A percentile compares a stretch with the other conserved stretches of the same genome.
Evolutionary conservation across 2,888 invertebrate species (phyloP).

Genomic region (Rugalucina vietnamica): DNA sequence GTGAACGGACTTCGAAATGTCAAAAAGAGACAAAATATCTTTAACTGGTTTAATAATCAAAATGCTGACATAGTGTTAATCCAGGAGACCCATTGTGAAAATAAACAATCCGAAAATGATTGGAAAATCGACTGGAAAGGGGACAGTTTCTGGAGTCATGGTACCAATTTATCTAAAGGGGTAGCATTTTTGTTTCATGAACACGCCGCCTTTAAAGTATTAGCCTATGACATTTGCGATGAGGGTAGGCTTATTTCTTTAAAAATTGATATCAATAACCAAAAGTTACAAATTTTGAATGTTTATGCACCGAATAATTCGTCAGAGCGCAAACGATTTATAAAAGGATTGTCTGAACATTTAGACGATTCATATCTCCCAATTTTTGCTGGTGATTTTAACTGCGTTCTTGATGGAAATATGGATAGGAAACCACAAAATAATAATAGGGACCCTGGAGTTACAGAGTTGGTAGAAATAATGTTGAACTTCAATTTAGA

Average conservation of each 20-base stretch:
- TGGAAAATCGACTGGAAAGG: neutral
- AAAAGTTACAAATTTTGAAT: neutral
- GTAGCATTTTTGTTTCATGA: neutral
- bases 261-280: neutral
- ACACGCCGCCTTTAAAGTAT: too few relatives aligned
- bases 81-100: neutral
- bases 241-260: neutral
- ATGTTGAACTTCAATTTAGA: neutral
- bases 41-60: neutral
- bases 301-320: neutral
- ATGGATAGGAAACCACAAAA: too few relatives aligned
- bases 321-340: too few relatives aligned
- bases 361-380: too few relatives aligned
- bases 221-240: too few relatives aligned
- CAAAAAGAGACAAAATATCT: neutral
- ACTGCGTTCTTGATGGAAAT: too few relatives aligned
- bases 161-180: neutral
- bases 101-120: neutral
- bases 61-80: neutral
- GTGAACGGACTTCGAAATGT: neutral
- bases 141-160: neutral
- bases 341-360: too few relatives aligned
- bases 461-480: neutral
- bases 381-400: too few relatives aligned
- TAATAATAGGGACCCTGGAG: too few relatives aligned